Evolutionary conservation across 2,888 invertebrate genomes (phyloP).

Genomic region (Nasonia oneida): DNA sequence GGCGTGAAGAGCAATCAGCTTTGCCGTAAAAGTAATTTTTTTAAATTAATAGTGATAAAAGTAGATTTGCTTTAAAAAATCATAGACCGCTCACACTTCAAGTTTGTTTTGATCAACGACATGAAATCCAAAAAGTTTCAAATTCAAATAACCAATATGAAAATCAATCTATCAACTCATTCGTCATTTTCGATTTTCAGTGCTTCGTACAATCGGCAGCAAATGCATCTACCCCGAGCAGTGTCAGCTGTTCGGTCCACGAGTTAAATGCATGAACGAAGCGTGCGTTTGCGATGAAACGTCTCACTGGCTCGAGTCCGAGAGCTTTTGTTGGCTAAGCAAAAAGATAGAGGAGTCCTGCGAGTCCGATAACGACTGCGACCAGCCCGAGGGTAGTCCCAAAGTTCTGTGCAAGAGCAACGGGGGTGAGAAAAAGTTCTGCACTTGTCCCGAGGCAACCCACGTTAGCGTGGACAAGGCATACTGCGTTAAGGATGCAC

Average conservation of each 20-base stretch:
- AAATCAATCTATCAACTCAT: not conserved
- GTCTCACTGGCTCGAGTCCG: slow-evolving; percentile 67
- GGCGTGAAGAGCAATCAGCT: slow-evolving; percentile 65
- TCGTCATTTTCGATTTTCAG: slow-evolving; percentile 61
- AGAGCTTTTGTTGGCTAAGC: slow-evolving; percentile 73
- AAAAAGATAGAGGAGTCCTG: slow-evolving; percentile 68
- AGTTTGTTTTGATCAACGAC: no score
- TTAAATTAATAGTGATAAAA: not conserved
- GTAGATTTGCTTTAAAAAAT: no score
- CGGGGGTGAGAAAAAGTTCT: slow-evolving; percentile 47
- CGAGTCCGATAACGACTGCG: slow-evolving; percentile 68
- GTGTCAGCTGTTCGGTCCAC: slow-evolving; percentile 72
- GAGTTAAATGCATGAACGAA: slow-evolving; percentile 67
- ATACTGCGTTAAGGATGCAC: slow-evolving; percentile 62
- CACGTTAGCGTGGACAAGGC: slow-evolving; percentile 61
- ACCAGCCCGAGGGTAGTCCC: slow-evolving; percentile 47
- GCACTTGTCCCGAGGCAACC: slow-evolving; percentile 67
- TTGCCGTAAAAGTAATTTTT: slow-evolving; percentile 69
- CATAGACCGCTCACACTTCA: no score
- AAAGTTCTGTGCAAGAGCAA: slow-evolving; percentile 62
- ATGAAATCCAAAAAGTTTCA: no score
- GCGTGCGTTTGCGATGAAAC: slow-evolving; percentile 69
- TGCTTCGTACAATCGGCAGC: slow-evolving; percentile 59
- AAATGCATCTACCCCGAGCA: slow-evolving; percentile 67
- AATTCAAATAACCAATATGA: no score